A percentile compares a stretch with the other conserved stretches of the same genome.
Conservation (phyloP, 1,140 invertebrate species). For the Drosophila littoralis region DNA sequence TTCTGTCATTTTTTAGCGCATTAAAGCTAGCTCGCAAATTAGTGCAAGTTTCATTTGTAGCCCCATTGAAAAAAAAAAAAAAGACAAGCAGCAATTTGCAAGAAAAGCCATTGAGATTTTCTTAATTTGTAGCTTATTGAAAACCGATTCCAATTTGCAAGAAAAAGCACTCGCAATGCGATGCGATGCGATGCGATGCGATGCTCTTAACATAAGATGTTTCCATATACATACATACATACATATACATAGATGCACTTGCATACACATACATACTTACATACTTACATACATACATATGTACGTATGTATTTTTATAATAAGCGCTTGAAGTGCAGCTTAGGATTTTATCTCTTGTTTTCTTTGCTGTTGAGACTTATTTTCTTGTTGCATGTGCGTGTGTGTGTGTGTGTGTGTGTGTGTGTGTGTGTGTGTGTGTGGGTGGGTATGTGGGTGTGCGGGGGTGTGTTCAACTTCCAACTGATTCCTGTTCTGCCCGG, state of each 20-base stretch:
- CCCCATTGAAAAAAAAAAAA: not conserved
- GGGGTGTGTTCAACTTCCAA: not conserved
- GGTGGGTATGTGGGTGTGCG: too few relatives aligned
- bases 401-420: not conserved
- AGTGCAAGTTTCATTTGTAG: not conserved
- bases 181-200: too few relatives aligned
- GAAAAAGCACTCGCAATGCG: too few relatives aligned
- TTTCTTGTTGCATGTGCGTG: not conserved
- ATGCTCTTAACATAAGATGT: too few relatives aligned
- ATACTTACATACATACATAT: too few relatives aligned
- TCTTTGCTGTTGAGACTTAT: not conserved
- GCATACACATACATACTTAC: too few relatives aligned
- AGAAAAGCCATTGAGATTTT: too few relatives aligned
- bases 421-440: not conserved
- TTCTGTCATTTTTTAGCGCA: not conserved
- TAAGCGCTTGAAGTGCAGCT: not conserved
- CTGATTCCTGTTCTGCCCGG: slow-evolving; percentile 1
- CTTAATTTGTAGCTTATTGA: not conserved
- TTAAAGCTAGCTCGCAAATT: not conserved
- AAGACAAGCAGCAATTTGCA: not conserved
- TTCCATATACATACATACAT: too few relatives aligned
- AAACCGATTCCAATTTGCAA: not conserved
- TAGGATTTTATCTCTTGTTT: not conserved
- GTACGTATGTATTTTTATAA: too few relatives aligned
- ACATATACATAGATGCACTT: too few relatives aligned